Evolutionary conservation across 2,113 vertebrate species (phyloP), one percentile per base, ranked within the genome.

Genomic region (Lamprologus callipterus): DNA sequence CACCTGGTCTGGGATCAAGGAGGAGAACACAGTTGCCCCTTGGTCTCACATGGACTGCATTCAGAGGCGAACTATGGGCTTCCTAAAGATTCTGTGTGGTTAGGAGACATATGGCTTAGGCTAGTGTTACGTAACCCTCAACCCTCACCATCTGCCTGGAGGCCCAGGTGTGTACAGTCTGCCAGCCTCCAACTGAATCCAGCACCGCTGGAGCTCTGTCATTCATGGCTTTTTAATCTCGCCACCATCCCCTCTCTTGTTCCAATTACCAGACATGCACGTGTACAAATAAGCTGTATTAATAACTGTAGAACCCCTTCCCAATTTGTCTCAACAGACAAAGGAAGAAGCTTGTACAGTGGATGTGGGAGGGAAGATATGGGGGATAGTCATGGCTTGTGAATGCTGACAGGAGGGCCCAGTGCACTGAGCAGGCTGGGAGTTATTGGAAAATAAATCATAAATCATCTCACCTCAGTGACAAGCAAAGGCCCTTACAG

Each of bases 391-490:
- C 73, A 53, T 84, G 73, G 86, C 82, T 21, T 8, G 78, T 85
- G 35, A 91, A 90, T 94, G 93, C 91, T 94, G 94, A 96, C 91
- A 92, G 89, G 88, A 90, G 87, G 87, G 84, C 93, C 89, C 94
- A 92, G 90, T 60, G 91, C 94, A 88, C 86, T 68, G 87, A 90
- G 90, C 92, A 89, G 87, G 84, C 90, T 92, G 94, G 93, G 93
- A 93, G 89, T 95, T 95, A 93, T 94, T 91, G 91, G 92, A 95
- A 94, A 96, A 96, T 96, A 96, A 96, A 96, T 96, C 94, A 96
- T 95, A 96, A 96, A 96, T 96, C 95, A 95, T 95, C 93, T 92
- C 81, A 91, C 89, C 85, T 88, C 91, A 35, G 87, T 95, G 96
- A 96, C 95, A 95, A 83, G 86, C 65, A 88, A 90, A 85, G 92